Evolutionary conservation across 1,140 invertebrate species (phyloP).

Genomic region (Bombus superbus): DNA sequence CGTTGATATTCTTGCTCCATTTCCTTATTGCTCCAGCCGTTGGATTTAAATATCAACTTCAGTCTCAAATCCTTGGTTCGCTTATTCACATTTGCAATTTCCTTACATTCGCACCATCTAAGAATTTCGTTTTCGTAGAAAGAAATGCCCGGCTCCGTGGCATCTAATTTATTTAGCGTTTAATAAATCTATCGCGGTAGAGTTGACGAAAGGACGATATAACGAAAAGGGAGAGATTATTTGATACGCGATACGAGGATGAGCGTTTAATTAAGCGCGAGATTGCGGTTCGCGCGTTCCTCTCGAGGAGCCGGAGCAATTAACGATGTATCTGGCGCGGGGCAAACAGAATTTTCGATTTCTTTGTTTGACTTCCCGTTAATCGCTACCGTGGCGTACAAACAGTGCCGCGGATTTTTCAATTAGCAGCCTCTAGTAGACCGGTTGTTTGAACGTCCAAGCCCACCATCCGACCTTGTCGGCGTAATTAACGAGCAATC

Average conservation of each 20-base stretch:
- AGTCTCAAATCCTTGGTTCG: too few species aligned
- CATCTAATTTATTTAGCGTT: too few species aligned
- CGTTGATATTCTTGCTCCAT: too few species aligned
- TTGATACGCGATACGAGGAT: neutral
- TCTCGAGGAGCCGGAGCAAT: conserved; percentile 16
- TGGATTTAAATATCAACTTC: too few species aligned
- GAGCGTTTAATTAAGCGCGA: conserved; percentile 11
- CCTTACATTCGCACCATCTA: too few species aligned
- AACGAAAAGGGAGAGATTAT: neutral
- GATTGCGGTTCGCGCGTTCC: conserved; percentile 5
- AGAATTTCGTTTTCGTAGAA: too few species aligned
- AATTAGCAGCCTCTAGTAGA: conserved; percentile 47
- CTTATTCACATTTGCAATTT: too few species aligned
- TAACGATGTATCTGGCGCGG: conserved; percentile 32
- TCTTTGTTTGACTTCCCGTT: conserved; percentile 48
- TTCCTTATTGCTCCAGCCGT: too few species aligned
- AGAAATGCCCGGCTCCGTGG: too few species aligned
- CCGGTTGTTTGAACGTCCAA: conserved; percentile 42
- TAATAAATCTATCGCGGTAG: too few species aligned
- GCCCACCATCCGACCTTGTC: neutral
- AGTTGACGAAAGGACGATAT: neutral
- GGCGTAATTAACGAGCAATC: conserved; percentile 63
- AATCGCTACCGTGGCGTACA: conserved; percentile 26
- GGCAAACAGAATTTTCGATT: conserved; percentile 51
- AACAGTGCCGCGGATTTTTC: conserved; percentile 41